Evolutionary conservation across 2,888 invertebrate species (phyloP), one percentile per base, ranked within the genome.

Genomic region (Agriopis aurantiaria): DNA sequence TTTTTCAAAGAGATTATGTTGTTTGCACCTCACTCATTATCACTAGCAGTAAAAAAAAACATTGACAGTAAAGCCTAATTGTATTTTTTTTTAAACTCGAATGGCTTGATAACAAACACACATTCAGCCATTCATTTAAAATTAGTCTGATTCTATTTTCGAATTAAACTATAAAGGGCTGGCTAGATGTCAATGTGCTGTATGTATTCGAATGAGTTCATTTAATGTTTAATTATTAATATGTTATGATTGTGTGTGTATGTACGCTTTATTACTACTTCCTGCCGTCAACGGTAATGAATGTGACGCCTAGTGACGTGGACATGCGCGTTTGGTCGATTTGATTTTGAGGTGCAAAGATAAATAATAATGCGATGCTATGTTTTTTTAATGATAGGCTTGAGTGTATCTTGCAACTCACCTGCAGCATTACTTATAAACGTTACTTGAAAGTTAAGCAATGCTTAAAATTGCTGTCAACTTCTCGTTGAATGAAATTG

Each of bases 261-360:
- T 85, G 69, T 84, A 85, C 82, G 84, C 86, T 88, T 89, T 89
- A 89, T 90, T 86, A 87, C 86, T 88, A 87, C 87, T 89, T 93
- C 93, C 92, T 87, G 90, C 88, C 90, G 92, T 92, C 91, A 90
- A 82, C 87, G 82, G 80, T 88, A 88, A 91, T 90, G 88, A 91
- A 88, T 88, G 85, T 84, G 85, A 85, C 82, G 85, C 80, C 78
- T 78, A 11, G 81, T 90, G 90, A 91, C 85, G 87, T 83, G 81
- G 81, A 85, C 85, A 90, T 48, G n/a, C 85, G 88, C 49, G 61
- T 61, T 69, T 67, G 53, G 65, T 55, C 53, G 52, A 46, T 65
- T n/a, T 43, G 23, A 58, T 53, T 56, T 61, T 45, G 61, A 43
- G 45, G 17, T 11, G 33, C 33, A 51, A 51, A 51, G 51, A 17